Evolutionary conservation across 2,797 vertebrate genomes (phyloP).

Genomic region (Anguilla obscura): DNA sequence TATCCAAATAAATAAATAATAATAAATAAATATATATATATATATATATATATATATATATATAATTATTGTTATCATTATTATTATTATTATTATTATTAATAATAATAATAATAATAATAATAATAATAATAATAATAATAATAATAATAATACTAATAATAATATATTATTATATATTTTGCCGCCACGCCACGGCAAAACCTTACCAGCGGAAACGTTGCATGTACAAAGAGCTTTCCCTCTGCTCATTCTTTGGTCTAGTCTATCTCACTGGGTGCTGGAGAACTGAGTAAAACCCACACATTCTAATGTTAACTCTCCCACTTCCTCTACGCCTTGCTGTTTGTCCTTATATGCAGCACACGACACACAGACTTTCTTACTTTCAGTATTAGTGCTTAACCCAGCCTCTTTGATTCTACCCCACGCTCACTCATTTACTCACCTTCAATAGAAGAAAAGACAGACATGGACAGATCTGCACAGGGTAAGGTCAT

Average conservation of each 20-base stretch:
- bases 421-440: neutral
- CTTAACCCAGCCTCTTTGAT: constrained; percentile 12
- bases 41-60: too few species aligned
- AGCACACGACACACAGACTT: neutral
- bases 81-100: too few species aligned
- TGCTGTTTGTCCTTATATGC: constrained; percentile 42
- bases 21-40: too few species aligned
- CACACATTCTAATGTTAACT: constrained; percentile 43
- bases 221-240: neutral
- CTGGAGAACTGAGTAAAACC: constrained; percentile 44
- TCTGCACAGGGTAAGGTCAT: constrained; percentile 60
- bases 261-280: constrained; percentile 34
- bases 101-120: too few species aligned
- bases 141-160: too few species aligned
- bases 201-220: too few species aligned
- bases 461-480: constrained; percentile 55
- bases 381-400: constrained; percentile 15
- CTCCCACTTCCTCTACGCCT: constrained; percentile 63
- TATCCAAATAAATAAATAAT: too few species aligned
- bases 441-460: neutral
- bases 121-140: too few species aligned
- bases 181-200: too few species aligned
- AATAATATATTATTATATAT: too few species aligned
- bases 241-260: neutral
- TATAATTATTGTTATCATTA: too few species aligned